A percentile compares a stretch with the other conserved stretches of the same genome.
Conservation (phyloP, 2,797 vertebrate species). For the Corythornis leucogaster region DNA sequence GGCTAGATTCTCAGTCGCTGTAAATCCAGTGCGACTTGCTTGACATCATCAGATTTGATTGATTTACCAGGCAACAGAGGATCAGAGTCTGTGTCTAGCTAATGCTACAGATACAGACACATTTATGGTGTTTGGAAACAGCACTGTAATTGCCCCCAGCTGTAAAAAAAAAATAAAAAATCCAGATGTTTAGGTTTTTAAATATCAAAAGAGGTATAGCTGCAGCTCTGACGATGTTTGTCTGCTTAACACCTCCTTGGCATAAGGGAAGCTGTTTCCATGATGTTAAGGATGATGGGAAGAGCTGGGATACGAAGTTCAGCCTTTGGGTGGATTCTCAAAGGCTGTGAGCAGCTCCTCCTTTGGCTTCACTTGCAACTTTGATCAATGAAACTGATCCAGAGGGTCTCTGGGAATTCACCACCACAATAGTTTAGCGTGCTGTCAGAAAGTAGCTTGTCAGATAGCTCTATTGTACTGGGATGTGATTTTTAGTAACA, state of each 20-base stretch:
- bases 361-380: constrained; percentile 27
- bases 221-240: background rate
- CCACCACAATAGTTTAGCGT: constrained; percentile 48
- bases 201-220: background rate
- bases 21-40: background rate
- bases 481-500: constrained; percentile 57
- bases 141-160: constrained; percentile 2
- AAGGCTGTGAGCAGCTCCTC: background rate
- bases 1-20: background rate
- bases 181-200: constrained; percentile 24
- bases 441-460: constrained; percentile 69
- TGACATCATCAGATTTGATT: background rate
- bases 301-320: background rate
- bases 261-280: background rate
- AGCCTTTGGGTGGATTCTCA: background rate
- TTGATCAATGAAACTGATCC: constrained; percentile 62
- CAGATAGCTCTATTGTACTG: constrained; percentile 55
- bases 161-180: background rate
- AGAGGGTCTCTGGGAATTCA: constrained; percentile 68
- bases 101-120: background rate
- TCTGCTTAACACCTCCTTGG: background rate
- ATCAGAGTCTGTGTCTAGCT: background rate
- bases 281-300: background rate
- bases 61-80: constrained; percentile 27
- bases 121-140: constrained; percentile 8